A percentile compares a stretch with the other conserved stretches of the same genome.
These are phyloP conservation scores for Bradynema listronoti DNA, from an alignment of 1,140 invertebrate genomes.

Conservation along the genomic window DNA sequence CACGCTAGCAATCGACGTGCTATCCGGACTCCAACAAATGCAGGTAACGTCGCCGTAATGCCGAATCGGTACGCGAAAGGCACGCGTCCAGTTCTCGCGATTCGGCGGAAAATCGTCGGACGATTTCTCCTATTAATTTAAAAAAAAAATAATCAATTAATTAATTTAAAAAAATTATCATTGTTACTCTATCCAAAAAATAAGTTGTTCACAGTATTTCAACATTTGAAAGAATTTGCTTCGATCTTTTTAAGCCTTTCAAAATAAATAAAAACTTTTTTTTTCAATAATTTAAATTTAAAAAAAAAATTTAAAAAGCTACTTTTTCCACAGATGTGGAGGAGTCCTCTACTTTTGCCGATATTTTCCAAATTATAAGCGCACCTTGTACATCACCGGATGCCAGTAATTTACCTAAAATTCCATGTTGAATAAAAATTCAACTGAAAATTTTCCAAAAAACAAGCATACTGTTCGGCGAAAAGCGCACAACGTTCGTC, in stretches of 20 bases:
- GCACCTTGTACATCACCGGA: slow-evolving; percentile 35
- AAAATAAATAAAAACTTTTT: too few relatives aligned
- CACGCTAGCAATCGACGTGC: slow-evolving; percentile 26
- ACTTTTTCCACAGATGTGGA: too few relatives aligned
- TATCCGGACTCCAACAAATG: slow-evolving; percentile 25
- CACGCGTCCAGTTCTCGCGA: slow-evolving; percentile 41
- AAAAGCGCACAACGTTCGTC: slow-evolving; percentile 33
- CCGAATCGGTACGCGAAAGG: slow-evolving; percentile 30
- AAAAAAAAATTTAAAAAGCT: too few relatives aligned
- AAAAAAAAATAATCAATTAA: too few relatives aligned
- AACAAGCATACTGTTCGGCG: slow-evolving; percentile 38
- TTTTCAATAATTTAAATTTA: too few relatives aligned
- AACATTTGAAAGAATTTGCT: too few relatives aligned
- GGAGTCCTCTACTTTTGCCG: slow-evolving; percentile 2
- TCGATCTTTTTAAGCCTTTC: too few relatives aligned
- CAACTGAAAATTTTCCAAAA: background rate
- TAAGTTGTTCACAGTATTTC: too few relatives aligned
- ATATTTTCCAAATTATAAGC: slow-evolving; percentile 36
- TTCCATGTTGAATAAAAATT: background rate
- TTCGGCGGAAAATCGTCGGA: slow-evolving; percentile 39
- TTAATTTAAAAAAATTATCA: too few relatives aligned
- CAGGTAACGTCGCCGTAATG: slow-evolving; percentile 36
- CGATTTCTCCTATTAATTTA: background rate
- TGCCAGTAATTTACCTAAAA: slow-evolving; percentile 40
- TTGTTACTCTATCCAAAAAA: too few relatives aligned